These are phyloP conservation scores for Rhea pennata DNA, from an alignment of 2,113 vertebrate genomes.

Conservation along the genomic window DNA sequence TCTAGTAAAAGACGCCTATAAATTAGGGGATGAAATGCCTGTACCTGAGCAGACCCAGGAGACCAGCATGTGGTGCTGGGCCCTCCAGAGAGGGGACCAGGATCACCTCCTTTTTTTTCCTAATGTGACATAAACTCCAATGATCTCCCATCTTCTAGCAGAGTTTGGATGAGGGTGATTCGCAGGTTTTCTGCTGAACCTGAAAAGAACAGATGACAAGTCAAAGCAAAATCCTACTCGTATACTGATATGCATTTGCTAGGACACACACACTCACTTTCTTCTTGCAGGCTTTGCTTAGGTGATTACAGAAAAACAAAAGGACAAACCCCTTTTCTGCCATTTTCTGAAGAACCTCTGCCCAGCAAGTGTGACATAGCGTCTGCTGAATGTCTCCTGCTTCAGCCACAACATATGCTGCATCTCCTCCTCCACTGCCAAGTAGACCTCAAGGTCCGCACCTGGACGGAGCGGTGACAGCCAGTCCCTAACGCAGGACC, in stretches of 20 bases:
- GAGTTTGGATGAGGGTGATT: background rate
- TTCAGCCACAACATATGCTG: background rate
- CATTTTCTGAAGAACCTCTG: background rate
- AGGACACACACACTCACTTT: background rate
- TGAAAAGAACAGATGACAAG: background rate
- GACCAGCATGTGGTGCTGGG: accelerated
- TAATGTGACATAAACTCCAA: background rate
- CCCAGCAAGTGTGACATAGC: background rate
- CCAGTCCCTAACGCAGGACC: background rate
- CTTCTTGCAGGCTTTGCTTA: background rate
- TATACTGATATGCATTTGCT: background rate
- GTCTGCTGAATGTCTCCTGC: background rate
- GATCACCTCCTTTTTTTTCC: background rate
- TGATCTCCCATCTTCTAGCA: background rate
- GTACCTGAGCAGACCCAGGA: background rate
- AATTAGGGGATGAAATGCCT: background rate
- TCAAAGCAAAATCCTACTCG: background rate
- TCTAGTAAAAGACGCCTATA: background rate
- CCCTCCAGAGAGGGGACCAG: background rate
- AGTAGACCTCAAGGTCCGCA: background rate
- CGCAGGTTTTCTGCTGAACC: background rate
- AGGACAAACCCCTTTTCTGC: background rate
- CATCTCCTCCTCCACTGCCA: background rate
- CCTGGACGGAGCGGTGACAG: background rate
- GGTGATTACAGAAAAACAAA: background rate